phyloP scores from a whole-genome alignment of 2,113 vertebrate genomes.

The Tachycineta bicolor region DNA sequence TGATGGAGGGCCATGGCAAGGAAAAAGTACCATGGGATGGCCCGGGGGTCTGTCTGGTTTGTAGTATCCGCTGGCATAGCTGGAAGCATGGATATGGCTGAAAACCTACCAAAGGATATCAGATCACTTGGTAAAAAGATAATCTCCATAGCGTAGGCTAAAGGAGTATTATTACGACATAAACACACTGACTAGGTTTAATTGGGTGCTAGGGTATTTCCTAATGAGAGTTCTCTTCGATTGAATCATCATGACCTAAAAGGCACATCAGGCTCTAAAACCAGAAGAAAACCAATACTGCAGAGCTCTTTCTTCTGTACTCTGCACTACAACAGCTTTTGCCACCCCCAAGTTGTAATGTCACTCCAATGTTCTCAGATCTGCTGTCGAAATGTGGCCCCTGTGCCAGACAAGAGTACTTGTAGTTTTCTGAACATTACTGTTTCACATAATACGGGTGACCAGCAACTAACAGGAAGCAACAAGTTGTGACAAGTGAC shows the following conservation, averaged over 20 bases:
- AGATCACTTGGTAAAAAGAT: background rate
- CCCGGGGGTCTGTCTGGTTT: accelerated
- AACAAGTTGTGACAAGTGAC: background rate
- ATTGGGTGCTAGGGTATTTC: background rate
- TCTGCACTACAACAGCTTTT: background rate
- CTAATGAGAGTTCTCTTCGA: background rate
- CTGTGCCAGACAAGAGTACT: background rate
- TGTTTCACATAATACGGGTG: background rate
- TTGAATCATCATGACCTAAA: background rate
- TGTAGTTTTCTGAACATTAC: background rate
- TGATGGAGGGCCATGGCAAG: background rate
- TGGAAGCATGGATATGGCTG: accelerated
- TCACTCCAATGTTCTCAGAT: background rate
- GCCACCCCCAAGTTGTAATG: accelerated
- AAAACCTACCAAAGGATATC: background rate
- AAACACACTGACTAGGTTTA: background rate
- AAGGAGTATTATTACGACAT: background rate
- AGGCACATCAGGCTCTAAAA: background rate
- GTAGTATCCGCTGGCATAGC: accelerated
- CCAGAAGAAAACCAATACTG: background rate
- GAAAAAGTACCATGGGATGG: accelerated
- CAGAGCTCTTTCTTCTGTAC: background rate
- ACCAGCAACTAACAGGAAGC: background rate
- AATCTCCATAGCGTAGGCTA: no score
- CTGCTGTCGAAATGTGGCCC: background rate